These are phyloP conservation scores for Urocynchramus pylzowi DNA, from an alignment of 2,113 vertebrate species.

Conservation along the genomic window DNA sequence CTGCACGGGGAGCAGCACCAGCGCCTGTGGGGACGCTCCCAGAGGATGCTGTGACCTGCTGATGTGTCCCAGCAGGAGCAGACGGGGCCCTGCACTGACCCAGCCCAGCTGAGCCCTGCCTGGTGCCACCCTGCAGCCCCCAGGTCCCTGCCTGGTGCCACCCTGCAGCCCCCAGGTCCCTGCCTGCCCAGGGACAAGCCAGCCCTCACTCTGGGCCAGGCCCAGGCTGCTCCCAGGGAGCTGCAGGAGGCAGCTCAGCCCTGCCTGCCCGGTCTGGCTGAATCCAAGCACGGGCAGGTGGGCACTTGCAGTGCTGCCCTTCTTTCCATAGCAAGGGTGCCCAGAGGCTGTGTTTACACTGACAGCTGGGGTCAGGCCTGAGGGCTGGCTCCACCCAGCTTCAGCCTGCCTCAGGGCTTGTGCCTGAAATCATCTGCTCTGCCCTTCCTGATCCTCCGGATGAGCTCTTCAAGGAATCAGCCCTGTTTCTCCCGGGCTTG, in stretches of 20 bases:
- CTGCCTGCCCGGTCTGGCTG: neutral
- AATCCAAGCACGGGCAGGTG: neutral
- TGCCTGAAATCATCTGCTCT: neutral
- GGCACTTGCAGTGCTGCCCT: neutral
- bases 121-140: neutral
- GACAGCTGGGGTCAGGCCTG: neutral
- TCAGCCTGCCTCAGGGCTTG: neutral
- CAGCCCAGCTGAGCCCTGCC: neutral
- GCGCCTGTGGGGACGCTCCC: neutral
- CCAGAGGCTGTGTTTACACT: neutral
- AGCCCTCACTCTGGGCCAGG: accelerated
- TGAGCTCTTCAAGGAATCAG: neutral
- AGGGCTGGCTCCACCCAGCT: neutral
- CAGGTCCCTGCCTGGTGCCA: neutral
- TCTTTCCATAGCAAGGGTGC: neutral
- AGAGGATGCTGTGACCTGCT: neutral
- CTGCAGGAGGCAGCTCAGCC: neutral
- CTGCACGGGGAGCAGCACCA: neutral
- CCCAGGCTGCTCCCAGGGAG: neutral
- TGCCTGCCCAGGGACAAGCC: neutral
- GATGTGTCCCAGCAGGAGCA: neutral
- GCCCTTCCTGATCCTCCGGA: neutral
- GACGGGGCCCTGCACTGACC: accelerated
- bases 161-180: neutral
- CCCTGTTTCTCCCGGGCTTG: neutral